These are phyloP conservation scores for Platypus cylindrus DNA, from an alignment of 2,888 invertebrate genomes.

Conservation along the genomic window DNA sequence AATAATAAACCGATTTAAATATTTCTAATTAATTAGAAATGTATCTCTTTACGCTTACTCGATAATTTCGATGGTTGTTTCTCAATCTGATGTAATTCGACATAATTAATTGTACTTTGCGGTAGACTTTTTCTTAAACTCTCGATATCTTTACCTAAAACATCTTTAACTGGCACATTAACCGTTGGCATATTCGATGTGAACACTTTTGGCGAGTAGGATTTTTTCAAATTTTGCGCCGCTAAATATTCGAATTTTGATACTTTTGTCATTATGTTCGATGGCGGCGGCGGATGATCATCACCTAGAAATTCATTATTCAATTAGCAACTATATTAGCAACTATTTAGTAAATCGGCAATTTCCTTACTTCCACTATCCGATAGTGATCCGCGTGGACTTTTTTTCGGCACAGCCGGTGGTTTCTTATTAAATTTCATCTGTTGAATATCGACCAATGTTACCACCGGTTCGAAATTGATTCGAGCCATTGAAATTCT, in stretches of 20 bases:
- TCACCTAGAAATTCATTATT: conserved; percentile 25
- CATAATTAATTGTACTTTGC: conserved; percentile 37
- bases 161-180: conserved; percentile 71
- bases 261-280: conserved; percentile 57
- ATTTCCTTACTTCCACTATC: conserved; percentile 31
- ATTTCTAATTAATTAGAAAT: no score
- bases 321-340: not conserved
- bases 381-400: conserved; percentile 34
- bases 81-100: conserved; percentile 31
- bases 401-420: conserved; percentile 50
- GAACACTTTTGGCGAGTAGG: conserved; percentile 65
- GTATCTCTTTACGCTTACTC: no score
- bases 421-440: conserved; percentile 46
- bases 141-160: conserved; percentile 45
- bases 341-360: not conserved
- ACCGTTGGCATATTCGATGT: conserved; percentile 65
- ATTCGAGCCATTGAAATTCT: conserved; percentile 69
- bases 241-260: conserved; percentile 71
- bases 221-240: conserved; percentile 46
- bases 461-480: conserved; percentile 49
- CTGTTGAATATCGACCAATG: conserved; percentile 23
- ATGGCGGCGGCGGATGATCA: conserved; percentile 42
- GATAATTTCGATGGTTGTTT: no score
- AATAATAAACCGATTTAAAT: no score
- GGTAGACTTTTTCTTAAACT: conserved; percentile 49